phyloP scores from a whole-genome alignment of 2,888 invertebrate genomes.

The Sepiola atlantica region DNA sequence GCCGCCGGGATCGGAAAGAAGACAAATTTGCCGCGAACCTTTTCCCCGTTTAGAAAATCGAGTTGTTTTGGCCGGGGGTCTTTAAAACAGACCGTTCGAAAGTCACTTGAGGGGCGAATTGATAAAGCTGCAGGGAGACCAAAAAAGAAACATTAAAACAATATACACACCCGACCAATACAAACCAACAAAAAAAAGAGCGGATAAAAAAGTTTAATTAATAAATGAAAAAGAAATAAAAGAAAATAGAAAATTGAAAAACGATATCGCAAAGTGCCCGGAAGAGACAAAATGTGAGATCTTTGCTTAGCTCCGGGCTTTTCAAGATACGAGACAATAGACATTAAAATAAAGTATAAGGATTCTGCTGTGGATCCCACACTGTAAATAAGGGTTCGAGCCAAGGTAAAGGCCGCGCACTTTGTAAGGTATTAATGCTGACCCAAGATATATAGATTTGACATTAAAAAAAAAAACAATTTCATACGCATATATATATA shows the following conservation, averaged over 20 bases:
- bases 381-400: background rate
- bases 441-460: background rate
- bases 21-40: background rate
- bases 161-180: background rate
- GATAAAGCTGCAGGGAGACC: background rate
- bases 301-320: background rate
- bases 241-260: background rate
- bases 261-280: background rate
- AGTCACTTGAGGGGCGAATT: background rate
- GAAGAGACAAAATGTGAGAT: background rate
- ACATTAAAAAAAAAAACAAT: background rate
- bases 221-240: conserved; percentile 32
- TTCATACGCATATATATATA: too few species aligned
- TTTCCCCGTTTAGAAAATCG: background rate
- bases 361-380: background rate
- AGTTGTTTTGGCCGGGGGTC: conserved; percentile 32
- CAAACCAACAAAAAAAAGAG: too few species aligned
- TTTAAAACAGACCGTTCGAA: conserved; percentile 22
- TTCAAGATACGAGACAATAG: background rate
- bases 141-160: background rate
- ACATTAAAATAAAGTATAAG: background rate
- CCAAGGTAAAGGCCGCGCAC: background rate
- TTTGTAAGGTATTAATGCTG: background rate
- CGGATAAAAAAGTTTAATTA: background rate
- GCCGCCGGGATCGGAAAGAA: background rate